A percentile compares a stretch with the other conserved stretches of the same genome.
Evolutionary conservation across 2,888 invertebrate species (phyloP).

Genomic region (Euzophera pinguis): DNA sequence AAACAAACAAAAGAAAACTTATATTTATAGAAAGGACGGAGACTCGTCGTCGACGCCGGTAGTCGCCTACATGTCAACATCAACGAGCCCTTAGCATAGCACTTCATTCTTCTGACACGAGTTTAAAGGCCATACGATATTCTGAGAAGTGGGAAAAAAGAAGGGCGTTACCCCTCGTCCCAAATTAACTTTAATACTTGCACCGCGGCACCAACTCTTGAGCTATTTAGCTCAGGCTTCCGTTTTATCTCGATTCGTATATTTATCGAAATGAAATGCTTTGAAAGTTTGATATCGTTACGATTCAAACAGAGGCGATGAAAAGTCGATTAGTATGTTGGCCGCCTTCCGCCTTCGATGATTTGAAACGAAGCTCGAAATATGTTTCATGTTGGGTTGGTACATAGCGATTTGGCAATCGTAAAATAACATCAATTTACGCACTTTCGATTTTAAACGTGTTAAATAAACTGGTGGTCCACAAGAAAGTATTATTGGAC

Average conservation of each 20-base stretch:
- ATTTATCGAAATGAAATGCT: constrained; percentile 39
- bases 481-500: too few relatives aligned
- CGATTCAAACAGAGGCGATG: constrained; percentile 5
- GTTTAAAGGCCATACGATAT: constrained; percentile 22
- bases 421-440: too few relatives aligned
- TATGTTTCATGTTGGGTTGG: constrained; percentile 5
- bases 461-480: too few relatives aligned
- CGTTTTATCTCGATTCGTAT: constrained; percentile 39
- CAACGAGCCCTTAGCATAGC: constrained; percentile 12
- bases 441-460: too few relatives aligned
- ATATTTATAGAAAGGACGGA: background rate
- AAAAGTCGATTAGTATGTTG: constrained; percentile 5
- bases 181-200: constrained; percentile 32
- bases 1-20: background rate
- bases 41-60: background rate
- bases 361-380: background rate
- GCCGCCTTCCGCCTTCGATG: constrained; percentile 4
- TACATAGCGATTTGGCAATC: background rate
- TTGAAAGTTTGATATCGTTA: constrained; percentile 26
- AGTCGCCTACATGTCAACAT: background rate
- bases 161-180: constrained; percentile 48
- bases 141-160: constrained; percentile 32
- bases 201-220: constrained; percentile 21
- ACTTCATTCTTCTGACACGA: constrained; percentile 25
- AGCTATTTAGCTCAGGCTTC: constrained; percentile 40